These are phyloP conservation scores for Corvus cornix DNA, from an alignment of 2,113 vertebrate species.

Conservation along the genomic window DNA sequence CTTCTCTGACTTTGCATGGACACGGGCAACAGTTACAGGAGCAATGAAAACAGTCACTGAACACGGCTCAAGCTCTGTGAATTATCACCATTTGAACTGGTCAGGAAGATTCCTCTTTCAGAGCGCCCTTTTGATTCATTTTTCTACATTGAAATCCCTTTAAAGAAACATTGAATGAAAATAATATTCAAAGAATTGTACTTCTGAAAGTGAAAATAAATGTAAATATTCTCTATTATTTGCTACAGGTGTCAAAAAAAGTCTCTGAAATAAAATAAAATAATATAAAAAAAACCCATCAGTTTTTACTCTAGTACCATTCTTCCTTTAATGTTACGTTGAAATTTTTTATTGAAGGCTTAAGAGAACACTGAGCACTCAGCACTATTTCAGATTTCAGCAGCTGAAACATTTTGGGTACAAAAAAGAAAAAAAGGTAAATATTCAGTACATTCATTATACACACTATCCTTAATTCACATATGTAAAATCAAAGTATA, in stretches of 20 bases:
- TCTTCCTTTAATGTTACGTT: background rate
- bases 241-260: background rate
- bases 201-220: background rate
- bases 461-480: background rate
- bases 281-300: accelerated
- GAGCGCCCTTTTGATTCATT: background rate
- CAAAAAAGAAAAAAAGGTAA: background rate
- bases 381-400: background rate
- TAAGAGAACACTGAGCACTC: background rate
- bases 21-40: background rate
- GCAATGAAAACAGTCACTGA: background rate
- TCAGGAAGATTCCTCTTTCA: background rate
- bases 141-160: background rate
- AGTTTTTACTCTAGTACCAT: background rate
- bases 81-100: background rate
- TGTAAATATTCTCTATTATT: background rate
- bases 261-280: background rate
- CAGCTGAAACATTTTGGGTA: background rate
- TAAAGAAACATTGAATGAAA: background rate
- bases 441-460: background rate
- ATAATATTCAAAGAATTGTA: background rate
- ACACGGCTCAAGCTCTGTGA: background rate
- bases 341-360: background rate
- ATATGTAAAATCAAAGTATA: slow-evolving; percentile 31
- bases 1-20: background rate